phyloP scores from a whole-genome alignment of 2,888 invertebrate species.

The Synergus japonicus region DNA sequence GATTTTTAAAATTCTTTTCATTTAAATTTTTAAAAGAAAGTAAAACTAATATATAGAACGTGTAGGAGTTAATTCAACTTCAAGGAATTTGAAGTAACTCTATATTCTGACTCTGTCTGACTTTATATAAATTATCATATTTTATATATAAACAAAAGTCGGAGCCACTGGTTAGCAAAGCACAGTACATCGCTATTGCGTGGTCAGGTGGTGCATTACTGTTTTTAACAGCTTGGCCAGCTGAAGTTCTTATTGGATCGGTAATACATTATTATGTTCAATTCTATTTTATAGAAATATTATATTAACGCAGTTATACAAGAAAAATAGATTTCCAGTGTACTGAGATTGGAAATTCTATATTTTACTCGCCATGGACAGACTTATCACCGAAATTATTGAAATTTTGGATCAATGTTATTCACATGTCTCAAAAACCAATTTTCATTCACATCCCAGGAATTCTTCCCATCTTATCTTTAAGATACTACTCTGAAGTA shows the following conservation, averaged over 20 bases:
- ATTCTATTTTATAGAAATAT: not conserved
- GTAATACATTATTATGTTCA: not conserved
- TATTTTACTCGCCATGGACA: not conserved
- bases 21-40: too few species aligned
- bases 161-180: not conserved
- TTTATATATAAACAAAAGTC: not conserved
- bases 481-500: not conserved
- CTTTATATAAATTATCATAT: not conserved
- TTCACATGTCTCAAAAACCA: not conserved
- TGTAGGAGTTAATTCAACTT: too few species aligned
- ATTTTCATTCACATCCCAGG: not conserved
- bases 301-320: not conserved
- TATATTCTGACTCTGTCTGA: not conserved
- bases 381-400: not conserved
- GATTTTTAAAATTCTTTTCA: too few species aligned
- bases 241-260: not conserved
- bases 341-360: not conserved
- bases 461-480: not conserved
- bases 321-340: not conserved
- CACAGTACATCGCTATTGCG: not conserved
- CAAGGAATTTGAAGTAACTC: too few species aligned
- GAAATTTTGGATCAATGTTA: not conserved
- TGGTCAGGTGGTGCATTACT: not conserved
- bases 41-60: too few species aligned
- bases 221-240: constrained; percentile 1